These are phyloP conservation scores for Promerops cafer DNA, from an alignment of 2,113 vertebrate genomes.

Conservation along the genomic window DNA sequence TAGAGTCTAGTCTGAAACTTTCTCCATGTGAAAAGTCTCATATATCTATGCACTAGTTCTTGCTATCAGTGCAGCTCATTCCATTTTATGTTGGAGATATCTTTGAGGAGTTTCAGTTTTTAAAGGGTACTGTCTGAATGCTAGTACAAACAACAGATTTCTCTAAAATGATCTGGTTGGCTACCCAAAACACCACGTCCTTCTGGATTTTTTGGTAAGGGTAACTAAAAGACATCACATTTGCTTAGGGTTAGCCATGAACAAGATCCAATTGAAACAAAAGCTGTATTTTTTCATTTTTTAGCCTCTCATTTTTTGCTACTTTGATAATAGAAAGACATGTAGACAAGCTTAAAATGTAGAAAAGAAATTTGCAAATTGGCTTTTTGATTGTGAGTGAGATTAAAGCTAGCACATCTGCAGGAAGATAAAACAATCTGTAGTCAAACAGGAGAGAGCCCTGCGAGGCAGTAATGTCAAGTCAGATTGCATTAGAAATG, in stretches of 20 bases:
- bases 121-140: not conserved
- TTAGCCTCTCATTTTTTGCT: not conserved
- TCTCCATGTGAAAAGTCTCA: not conserved
- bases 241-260: not conserved
- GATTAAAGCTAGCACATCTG: not conserved
- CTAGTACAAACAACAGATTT: not conserved
- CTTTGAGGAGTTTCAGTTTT: not conserved
- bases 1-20: conserved; percentile 2
- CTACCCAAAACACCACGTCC: not conserved
- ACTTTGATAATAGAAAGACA: not conserved
- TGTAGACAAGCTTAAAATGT: not conserved
- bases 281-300: not conserved
- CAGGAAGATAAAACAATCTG: not conserved
- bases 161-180: not conserved
- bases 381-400: not conserved
- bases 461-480: not conserved
- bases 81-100: not conserved
- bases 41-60: not conserved
- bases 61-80: not conserved
- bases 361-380: not conserved
- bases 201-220: not conserved
- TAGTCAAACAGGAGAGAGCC: not conserved
- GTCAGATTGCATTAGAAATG: not conserved
- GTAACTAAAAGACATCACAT: not conserved
- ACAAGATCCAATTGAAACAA: not conserved